A percentile compares a stretch with the other conserved stretches of the same genome.
These are phyloP conservation scores for Copidosoma aretas DNA, from an alignment of 2,888 invertebrate genomes.

Conservation along the genomic window DNA sequence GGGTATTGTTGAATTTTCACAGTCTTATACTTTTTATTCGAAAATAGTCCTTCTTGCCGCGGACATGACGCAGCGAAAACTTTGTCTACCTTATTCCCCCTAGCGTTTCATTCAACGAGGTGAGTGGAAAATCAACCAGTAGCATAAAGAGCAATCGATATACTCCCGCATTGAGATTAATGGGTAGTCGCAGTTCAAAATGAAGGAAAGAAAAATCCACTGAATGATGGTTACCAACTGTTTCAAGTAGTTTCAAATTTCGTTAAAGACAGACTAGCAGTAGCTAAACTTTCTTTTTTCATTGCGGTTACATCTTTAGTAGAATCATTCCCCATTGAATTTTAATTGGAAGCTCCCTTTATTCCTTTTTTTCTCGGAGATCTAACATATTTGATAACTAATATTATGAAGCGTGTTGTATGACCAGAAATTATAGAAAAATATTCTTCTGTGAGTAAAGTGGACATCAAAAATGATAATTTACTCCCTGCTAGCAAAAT, in stretches of 20 bases:
- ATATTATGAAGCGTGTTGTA: conserved; percentile 33
- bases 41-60: conserved; percentile 48
- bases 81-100: conserved; percentile 42
- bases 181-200: conserved; percentile 33
- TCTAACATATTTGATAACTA: conserved; percentile 13
- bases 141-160: conserved; percentile 38
- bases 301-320: conserved; percentile 30
- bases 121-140: conserved; percentile 47
- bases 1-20: conserved; percentile 44
- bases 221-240: conserved; percentile 26
- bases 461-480: not conserved
- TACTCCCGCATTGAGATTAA: conserved; percentile 34
- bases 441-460: conserved; percentile 10
- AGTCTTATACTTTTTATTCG: conserved; percentile 48
- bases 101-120: conserved; percentile 45
- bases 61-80: conserved; percentile 44
- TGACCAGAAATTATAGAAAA: conserved; percentile 29
- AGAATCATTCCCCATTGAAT: conserved; percentile 41
- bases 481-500: conserved; percentile 8
- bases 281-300: conserved; percentile 41
- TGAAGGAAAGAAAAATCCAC: conserved; percentile 33
- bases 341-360: conserved; percentile 40
- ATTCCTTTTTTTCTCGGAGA: conserved; percentile 38
- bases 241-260: conserved; percentile 31
- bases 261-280: conserved; percentile 32